Base-by-base conservation (phyloP, 1,140 invertebrate species). In the Drosophila auraria region DNA sequence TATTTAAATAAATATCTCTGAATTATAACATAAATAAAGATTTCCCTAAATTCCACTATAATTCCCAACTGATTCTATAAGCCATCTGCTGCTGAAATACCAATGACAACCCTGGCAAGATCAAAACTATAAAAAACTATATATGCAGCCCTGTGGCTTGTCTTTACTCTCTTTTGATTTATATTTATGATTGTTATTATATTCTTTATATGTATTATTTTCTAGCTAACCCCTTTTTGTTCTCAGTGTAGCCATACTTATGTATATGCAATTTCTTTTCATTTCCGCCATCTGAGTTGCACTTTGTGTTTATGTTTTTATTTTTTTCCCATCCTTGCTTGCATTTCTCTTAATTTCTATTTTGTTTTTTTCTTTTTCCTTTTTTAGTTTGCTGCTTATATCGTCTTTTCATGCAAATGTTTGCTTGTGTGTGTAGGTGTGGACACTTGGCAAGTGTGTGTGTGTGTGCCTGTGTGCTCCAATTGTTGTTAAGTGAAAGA, bases 231-330 rank as follows among this genome's bases (percentile, higher is more conserved):
- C 1, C 20, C 2, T 12, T 0, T 54, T 20, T 54, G 2, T 38
- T 38, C 14, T 23, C 53, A 56, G 53, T 56, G 53, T 56, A 23
- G 9, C 11, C 4, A 59, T 57, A 75, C 70, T 58, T 68, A 69
- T 70, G 62, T 72, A 82, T 74, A 87, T 87, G 76, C 80, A 82
- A 87, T 87, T 87, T 87, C 83, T 87, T 87, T 87, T 87, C 83
- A 87, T 87, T 87, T 87, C 83, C 83, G 69, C 65, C 78, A 74
- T 73, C 61, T 65, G 61, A 73, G 69, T 76, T 82, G 68, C 66
- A 78, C 76, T 78, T 78, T 78, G 77, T 74, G 63, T 59, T 65
- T 63, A 49, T 68, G 62, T 74, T 60, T 61, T 78, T 38, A 30
- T 49, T 53, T 54, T 63, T 53, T 49, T 47, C 66, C 59, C 60